A percentile compares a stretch with the other conserved stretches of the same genome.
Conservation (phyloP, 1,140 invertebrate species). For the Neodiprion fabricii region DNA sequence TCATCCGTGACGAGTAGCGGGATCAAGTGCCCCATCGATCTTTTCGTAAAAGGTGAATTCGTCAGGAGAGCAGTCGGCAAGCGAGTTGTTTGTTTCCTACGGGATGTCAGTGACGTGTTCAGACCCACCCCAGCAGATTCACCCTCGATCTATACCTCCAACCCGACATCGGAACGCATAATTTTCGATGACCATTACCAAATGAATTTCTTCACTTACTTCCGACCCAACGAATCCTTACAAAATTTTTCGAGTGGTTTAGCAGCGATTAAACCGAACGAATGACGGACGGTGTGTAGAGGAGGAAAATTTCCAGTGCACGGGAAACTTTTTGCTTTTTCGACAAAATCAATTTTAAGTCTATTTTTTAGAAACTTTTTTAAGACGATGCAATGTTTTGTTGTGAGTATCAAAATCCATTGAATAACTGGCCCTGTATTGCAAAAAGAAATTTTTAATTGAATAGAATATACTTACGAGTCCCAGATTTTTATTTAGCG, state of each 20-base stretch:
- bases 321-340: too few species aligned
- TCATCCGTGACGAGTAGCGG: background rate
- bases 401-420: too few species aligned
- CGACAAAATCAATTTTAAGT: too few species aligned
- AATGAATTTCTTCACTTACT: slow-evolving; percentile 4
- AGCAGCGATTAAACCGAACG: too few species aligned
- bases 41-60: background rate
- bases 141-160: background rate
- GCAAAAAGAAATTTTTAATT: too few species aligned
- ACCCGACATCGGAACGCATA: background rate
- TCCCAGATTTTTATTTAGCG: too few species aligned
- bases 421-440: too few species aligned
- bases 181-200: background rate
- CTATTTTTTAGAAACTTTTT: too few species aligned
- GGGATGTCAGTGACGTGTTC: slow-evolving; percentile 4
- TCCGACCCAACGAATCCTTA: background rate
- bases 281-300: too few species aligned
- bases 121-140: background rate
- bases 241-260: background rate
- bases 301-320: too few species aligned
- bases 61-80: background rate
- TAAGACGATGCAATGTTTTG: too few species aligned
- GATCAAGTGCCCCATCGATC: background rate
- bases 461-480: too few species aligned
- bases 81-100: background rate